Evolutionary conservation across 1,140 invertebrate genomes (phyloP).

Genomic region (Lutraria rhynchaena): DNA sequence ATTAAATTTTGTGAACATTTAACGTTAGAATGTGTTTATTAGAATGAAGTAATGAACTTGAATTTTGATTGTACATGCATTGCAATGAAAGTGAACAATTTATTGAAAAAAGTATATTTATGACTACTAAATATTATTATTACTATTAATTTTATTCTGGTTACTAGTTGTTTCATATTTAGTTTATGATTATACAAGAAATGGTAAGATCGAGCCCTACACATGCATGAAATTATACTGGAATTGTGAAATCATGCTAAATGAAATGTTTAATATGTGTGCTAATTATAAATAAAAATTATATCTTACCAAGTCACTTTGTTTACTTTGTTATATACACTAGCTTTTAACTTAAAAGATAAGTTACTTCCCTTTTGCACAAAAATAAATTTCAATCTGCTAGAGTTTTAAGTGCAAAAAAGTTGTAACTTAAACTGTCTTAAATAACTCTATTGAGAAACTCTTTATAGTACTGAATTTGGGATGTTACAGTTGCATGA

Average conservation of each 20-base stretch:
- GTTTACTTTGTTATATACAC: neutral
- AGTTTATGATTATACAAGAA: no score
- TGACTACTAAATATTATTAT: no score
- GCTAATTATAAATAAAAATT: neutral
- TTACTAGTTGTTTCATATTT: no score
- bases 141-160: no score
- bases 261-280: neutral
- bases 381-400: neutral
- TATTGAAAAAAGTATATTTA: no score
- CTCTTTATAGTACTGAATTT: no score
- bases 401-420: neutral
- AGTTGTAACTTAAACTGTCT: neutral
- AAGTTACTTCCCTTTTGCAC: neutral
- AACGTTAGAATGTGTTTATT: no score
- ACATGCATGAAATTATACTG: neutral
- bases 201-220: neutral
- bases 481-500: no score
- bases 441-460: constrained; percentile 1
- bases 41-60: no score
- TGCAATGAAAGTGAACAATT: no score
- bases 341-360: neutral
- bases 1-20: no score
- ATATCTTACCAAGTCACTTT: neutral
- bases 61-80: no score
- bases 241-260: neutral